Base-by-base conservation (phyloP, 2,888 invertebrate species). In the Catocala nupta region DNA sequence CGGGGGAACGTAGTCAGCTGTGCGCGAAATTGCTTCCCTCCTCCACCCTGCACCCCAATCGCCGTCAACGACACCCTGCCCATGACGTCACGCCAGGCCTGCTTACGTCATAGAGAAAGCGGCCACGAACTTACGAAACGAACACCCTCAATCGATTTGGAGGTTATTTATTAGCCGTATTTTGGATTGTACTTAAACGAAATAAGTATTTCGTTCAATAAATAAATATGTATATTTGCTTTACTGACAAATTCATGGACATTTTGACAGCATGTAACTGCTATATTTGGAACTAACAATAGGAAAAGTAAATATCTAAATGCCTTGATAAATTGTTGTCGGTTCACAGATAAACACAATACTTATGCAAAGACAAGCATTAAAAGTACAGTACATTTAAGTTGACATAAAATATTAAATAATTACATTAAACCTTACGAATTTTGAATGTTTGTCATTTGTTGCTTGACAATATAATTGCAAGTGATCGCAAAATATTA, bases 41-140 rank as follows among this genome's bases (percentile, higher is more conserved):
- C 81, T 83, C 80, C 80, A 78, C 81, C 70, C 81, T 70, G 73
- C 65, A 59, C 73, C 82, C 82, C 70, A 68, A 51, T 58, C 68
- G 59, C 74, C 77, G 83, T 84, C 86, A 82, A 67, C 75, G 76
- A 67, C 80, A 80, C 85, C 84, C 83, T 67, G 65, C 71, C 70
- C 72, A 81, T 92, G 91, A 93, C 93, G 92, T 93, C 92, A 91
- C 85, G 67, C 78, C 80, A 79, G 75, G 85, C 84, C 80, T 79
- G 85, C 84, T 92, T 84, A 92, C 93, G 93, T 93, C 93, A 92
- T 88, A 80, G 80, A 83, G 88, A 78, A 84, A 86, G 84, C 85
- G 86, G 83, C 86, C 85, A 86, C 88, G 89, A 88, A 86, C 86
- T 87, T 87, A 86, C 82, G 77, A 80, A 82, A 87, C 86, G 82